A percentile compares a stretch with the other conserved stretches of the same genome.
Evolutionary conservation across 2,113 vertebrate genomes (phyloP).

Genomic region (Zosterops lateralis): DNA sequence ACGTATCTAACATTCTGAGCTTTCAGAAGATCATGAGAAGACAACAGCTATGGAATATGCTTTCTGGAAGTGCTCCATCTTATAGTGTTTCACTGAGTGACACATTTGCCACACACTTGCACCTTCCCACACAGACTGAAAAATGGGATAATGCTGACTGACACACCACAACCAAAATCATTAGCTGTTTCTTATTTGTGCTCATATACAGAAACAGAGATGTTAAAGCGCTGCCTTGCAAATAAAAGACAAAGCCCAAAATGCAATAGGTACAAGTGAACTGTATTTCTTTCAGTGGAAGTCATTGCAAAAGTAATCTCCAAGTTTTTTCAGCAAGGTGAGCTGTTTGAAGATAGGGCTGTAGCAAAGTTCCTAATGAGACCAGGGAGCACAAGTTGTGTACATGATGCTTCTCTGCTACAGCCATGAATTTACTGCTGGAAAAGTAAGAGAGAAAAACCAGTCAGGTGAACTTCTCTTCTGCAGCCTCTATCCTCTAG

Average conservation of each 20-base stretch:
- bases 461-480: not conserved
- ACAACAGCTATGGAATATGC: not conserved
- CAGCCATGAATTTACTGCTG: not conserved
- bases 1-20: not conserved
- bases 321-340: not conserved
- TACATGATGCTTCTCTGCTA: not conserved
- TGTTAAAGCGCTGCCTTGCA: not conserved
- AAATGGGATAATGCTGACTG: not conserved
- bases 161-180: not conserved
- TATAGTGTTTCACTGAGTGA: not conserved
- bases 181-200: not conserved
- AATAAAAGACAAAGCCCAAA: not conserved
- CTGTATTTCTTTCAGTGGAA: not conserved
- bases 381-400: not conserved
- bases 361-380: not conserved
- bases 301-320: not conserved
- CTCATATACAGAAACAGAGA: not conserved
- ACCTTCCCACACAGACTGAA: not conserved
- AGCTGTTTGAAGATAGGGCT: not conserved
- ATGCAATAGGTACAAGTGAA: not conserved
- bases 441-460: not conserved
- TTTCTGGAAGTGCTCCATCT: not conserved
- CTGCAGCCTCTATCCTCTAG: not conserved
- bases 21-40: not conserved
- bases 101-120: not conserved